A percentile compares a stretch with the other conserved stretches of the same genome.
phyloP scores from a whole-genome alignment of 2,797 vertebrate species.

The Prunella strophiata region DNA sequence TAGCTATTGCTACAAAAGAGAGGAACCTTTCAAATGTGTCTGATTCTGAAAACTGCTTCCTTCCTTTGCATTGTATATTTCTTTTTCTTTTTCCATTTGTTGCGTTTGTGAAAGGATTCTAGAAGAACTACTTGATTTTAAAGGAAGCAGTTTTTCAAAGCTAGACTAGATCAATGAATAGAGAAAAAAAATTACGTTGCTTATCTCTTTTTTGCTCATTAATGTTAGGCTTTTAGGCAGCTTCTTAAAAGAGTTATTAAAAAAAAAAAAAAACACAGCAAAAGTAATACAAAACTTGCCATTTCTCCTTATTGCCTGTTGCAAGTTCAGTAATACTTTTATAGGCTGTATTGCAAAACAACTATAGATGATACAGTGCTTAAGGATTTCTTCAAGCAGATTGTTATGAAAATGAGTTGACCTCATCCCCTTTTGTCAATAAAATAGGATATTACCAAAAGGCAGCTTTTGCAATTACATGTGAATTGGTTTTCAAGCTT shows the following conservation, averaged over 20 bases:
- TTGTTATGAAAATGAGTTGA: conserved; percentile 66
- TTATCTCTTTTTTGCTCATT: neutral
- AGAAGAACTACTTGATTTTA: neutral
- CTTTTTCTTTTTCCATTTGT: neutral
- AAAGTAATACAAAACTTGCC: neutral
- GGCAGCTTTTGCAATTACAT: conserved; percentile 31
- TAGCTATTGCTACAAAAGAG: neutral
- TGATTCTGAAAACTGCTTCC: neutral
- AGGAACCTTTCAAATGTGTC: neutral
- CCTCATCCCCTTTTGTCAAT: conserved; percentile 52
- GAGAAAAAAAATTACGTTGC: neutral
- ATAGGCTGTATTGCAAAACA: neutral
- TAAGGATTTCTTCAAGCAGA: conserved; percentile 49
- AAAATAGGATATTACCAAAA: conserved; percentile 66
- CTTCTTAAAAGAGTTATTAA: neutral
- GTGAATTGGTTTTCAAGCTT: conserved; percentile 64
- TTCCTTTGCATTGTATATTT: neutral
- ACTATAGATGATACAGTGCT: conserved; percentile 25
- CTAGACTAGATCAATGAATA: neutral
- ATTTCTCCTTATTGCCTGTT: neutral
- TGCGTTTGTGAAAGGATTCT: neutral
- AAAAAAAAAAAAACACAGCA: neutral
- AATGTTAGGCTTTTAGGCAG: neutral
- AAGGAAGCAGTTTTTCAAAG: conserved; percentile 5
- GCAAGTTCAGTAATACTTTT: conserved; percentile 14